A percentile compares a stretch with the other conserved stretches of the same genome.
Evolutionary conservation across 2,888 invertebrate genomes (phyloP).

Genomic region (Macropis europaea): DNA sequence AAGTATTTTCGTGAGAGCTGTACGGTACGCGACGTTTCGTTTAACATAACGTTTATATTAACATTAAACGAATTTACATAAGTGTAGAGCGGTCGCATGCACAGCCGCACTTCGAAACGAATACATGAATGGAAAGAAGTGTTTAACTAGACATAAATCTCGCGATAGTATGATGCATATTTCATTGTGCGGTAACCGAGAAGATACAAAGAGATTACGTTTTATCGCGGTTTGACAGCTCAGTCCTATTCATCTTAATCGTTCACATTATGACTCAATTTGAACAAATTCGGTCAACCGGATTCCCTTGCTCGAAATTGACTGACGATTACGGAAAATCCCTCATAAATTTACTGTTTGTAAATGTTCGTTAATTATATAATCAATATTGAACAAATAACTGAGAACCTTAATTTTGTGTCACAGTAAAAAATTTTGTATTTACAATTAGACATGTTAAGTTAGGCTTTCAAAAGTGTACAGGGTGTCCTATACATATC

Average conservation of each 20-base stretch:
- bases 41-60: slow-evolving; percentile 13
- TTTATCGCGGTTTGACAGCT: slow-evolving; percentile 5
- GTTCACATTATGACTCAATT: no score
- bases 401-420: no score
- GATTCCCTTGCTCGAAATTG: background rate
- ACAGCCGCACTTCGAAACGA: background rate
- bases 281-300: background rate
- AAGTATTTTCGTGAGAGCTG: background rate
- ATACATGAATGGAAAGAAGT: background rate
- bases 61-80: slow-evolving; percentile 12
- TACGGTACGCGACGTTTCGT: background rate
- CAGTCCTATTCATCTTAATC: background rate
- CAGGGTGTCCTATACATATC: no score
- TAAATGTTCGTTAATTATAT: no score
- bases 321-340: no score
- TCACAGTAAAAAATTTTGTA: no score
- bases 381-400: no score
- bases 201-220: slow-evolving; percentile 17
- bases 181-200: slow-evolving; percentile 5
- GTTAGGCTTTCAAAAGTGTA: no score
- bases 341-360: no score
- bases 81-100: background rate
- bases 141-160: slow-evolving; percentile 18
- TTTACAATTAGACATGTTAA: no score
- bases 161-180: slow-evolving; percentile 14